These are phyloP conservation scores for Seladonia tumulorum DNA, from an alignment of 2,888 invertebrate genomes.

Conservation along the genomic window DNA sequence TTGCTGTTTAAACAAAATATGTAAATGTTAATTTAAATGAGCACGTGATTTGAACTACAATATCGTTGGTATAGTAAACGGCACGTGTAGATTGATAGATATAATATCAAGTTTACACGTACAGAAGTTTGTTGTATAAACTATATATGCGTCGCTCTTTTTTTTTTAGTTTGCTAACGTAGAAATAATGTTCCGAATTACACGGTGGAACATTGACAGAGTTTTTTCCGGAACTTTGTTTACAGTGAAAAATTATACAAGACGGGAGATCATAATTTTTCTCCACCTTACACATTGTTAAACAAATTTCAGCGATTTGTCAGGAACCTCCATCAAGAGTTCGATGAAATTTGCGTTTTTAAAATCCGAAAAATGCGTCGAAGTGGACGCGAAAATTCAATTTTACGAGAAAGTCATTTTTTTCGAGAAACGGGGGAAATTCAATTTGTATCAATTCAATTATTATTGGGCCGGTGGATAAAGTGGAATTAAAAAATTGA, in stretches of 20 bases:
- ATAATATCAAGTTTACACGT: background rate
- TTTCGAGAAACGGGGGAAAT: background rate
- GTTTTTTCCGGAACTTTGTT: background rate
- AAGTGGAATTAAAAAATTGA: background rate
- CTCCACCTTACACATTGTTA: background rate
- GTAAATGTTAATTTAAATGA: slow-evolving; percentile 4
- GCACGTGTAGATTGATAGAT: background rate
- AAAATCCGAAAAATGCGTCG: background rate
- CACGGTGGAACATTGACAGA: background rate
- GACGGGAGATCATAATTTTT: background rate
- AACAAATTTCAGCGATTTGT: background rate
- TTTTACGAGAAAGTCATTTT: background rate
- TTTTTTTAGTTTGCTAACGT: background rate
- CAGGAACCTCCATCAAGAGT: background rate
- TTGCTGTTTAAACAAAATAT: slow-evolving; percentile 10
- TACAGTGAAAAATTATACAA: background rate
- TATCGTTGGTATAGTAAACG: background rate
- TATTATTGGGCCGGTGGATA: background rate
- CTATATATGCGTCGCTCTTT: background rate
- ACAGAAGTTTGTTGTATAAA: background rate
- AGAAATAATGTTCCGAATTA: background rate
- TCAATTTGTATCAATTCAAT: background rate
- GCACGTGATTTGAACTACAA: background rate
- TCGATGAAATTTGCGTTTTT: background rate
- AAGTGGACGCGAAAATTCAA: background rate